phyloP scores from a whole-genome alignment of 2,113 vertebrate genomes.

The Nesogale talazaci region DNA sequence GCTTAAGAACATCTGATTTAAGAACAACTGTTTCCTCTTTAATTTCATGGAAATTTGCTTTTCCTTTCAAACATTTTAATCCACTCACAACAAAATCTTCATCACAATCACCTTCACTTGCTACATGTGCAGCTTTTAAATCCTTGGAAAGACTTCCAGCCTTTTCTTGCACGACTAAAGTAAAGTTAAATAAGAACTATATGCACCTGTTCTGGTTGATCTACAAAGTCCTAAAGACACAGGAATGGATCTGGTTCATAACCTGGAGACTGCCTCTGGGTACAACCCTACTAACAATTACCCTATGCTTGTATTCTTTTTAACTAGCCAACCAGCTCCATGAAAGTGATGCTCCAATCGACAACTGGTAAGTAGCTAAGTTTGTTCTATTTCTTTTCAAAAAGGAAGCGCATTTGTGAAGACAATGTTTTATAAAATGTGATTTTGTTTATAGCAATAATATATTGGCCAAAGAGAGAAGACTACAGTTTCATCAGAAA shows the following conservation, averaged over 20 bases:
- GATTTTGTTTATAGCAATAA: conserved; percentile 87
- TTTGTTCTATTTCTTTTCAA: conserved; percentile 58
- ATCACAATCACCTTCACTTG: background rate
- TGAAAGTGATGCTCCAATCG: conserved; percentile 85
- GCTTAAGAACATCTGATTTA: too few relatives aligned
- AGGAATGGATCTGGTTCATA: background rate
- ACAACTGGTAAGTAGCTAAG: conserved; percentile 85
- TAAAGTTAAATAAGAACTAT: background rate
- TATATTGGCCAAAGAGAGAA: conserved; percentile 91
- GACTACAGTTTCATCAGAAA: conserved; percentile 94
- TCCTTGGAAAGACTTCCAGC: background rate
- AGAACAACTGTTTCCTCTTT: too few relatives aligned
- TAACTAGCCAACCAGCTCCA: conserved; percentile 91
- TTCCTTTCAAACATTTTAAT: too few relatives aligned
- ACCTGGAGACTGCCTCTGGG: background rate
- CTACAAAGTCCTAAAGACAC: background rate
- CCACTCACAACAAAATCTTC: background rate
- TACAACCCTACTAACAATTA: conserved; percentile 53
- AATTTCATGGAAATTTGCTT: too few relatives aligned
- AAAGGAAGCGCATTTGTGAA: conserved; percentile 44
- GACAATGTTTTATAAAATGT: conserved; percentile 58
- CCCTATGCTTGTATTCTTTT: conserved; percentile 63
- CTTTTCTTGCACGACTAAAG: background rate
- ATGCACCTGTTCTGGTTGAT: background rate
- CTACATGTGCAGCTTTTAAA: background rate